Evolutionary conservation across 2,797 vertebrate species (phyloP).

Genomic region (Peromyscus nudipes): DNA sequence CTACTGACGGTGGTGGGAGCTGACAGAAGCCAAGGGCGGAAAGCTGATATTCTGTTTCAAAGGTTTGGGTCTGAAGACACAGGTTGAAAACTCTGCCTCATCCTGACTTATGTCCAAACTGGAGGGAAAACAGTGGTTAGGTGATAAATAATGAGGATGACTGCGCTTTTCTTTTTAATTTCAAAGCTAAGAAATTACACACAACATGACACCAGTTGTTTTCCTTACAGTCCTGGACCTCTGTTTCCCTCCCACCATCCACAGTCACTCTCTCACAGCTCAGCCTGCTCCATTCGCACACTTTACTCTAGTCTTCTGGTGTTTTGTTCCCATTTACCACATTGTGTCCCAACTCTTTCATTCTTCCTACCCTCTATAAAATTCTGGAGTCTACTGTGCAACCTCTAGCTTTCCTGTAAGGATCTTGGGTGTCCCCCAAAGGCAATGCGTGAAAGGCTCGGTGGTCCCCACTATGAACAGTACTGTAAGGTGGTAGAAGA

Average conservation of each 20-base stretch:
- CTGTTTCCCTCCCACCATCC: neutral
- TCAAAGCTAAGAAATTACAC: slow-evolving; percentile 4
- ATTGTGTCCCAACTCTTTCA: neutral
- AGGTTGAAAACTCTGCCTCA: neutral
- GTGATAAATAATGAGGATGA: neutral
- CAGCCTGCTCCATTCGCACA: neutral
- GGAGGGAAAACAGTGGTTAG: neutral
- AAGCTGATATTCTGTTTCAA: neutral
- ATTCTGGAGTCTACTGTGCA: neutral
- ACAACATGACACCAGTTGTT: neutral
- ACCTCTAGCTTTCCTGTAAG: neutral
- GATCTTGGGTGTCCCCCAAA: neutral
- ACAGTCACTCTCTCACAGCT: neutral
- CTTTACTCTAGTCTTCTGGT: slow-evolving; percentile 1
- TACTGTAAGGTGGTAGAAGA: neutral
- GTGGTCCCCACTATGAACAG: too few relatives aligned
- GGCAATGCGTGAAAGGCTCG: neutral
- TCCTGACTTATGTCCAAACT: slow-evolving; percentile 12
- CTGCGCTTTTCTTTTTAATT: neutral
- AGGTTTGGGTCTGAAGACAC: neutral
- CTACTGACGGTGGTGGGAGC: neutral
- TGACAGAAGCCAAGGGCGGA: neutral
- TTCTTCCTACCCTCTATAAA: neutral
- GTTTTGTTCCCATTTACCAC: neutral
- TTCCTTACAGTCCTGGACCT: neutral